Conservation (phyloP, 2,113 vertebrate species). For the Pluvianellus socialis region DNA sequence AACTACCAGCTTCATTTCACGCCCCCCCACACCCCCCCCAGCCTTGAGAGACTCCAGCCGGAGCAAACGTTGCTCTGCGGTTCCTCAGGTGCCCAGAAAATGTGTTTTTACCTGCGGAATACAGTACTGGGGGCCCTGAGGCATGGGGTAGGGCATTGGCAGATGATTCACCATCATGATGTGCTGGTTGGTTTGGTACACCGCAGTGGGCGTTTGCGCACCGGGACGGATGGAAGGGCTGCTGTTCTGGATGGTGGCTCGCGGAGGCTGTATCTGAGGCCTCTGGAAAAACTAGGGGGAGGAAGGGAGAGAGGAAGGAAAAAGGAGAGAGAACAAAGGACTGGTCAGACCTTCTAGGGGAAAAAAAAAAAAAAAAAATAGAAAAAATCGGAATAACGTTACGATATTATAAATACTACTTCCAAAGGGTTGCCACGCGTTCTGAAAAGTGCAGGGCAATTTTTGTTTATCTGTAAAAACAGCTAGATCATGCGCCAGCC, state of each 20-base stretch:
- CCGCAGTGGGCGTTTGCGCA: slow-evolving; percentile 87
- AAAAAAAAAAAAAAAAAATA: not conserved
- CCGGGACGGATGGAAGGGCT: slow-evolving; percentile 89
- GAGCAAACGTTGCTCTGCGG: accelerated
- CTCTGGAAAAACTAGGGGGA: slow-evolving; percentile 91
- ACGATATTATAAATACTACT: not conserved
- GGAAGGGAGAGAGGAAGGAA: not conserved
- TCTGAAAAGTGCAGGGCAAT: slow-evolving; percentile 18
- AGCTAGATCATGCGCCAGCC: not conserved
- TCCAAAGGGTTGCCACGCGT: slow-evolving; percentile 3
- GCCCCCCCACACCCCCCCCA: not conserved
- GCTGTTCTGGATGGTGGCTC: slow-evolving; percentile 90
- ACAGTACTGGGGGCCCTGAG: slow-evolving; percentile 95
- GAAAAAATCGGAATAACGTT: not conserved
- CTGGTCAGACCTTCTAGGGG: not conserved
- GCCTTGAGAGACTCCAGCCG: not conserved
- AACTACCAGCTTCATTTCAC: not conserved
- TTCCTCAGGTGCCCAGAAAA: no score
- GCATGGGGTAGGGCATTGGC: slow-evolving; percentile 92
- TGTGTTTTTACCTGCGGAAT: slow-evolving; percentile 84
- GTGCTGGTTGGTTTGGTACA: slow-evolving; percentile 92
- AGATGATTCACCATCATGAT: slow-evolving; percentile 96
- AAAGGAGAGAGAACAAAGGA: not conserved
- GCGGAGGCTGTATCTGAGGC: slow-evolving; percentile 91
- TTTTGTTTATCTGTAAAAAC: not conserved